phyloP scores from a whole-genome alignment of 2,113 vertebrate genomes.

The Aphyosemion australe region DNA sequence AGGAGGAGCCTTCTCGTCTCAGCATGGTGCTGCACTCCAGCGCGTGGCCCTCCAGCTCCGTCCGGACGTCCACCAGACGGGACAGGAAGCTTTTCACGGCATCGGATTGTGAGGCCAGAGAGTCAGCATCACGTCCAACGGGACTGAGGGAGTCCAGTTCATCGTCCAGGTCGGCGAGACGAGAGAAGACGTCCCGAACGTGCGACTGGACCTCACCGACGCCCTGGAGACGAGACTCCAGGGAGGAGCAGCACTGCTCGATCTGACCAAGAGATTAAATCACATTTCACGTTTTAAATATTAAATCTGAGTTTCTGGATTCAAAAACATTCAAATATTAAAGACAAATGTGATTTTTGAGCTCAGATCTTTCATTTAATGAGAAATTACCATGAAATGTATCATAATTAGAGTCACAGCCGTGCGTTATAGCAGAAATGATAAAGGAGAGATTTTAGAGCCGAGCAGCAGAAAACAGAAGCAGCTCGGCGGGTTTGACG shows the following conservation, averaged over 20 bases:
- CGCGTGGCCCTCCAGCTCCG: constrained; percentile 85
- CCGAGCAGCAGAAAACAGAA: constrained; percentile 23
- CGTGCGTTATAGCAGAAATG: too few species aligned
- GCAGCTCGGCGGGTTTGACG: constrained; percentile 1
- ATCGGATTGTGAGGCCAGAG: constrained; percentile 93
- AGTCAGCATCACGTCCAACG: constrained; percentile 88
- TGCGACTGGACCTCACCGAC: constrained; percentile 89
- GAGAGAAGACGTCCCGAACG: constrained; percentile 94
- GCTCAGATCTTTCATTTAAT: too few species aligned
- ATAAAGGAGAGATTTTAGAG: too few species aligned
- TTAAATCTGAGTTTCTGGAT: too few species aligned
- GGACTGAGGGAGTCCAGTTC: constrained; percentile 93
- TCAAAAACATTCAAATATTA: too few species aligned
- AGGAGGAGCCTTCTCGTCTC: constrained; percentile 88
- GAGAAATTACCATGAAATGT: too few species aligned
- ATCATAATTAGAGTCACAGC: too few species aligned
- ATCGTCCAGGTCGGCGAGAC: constrained; percentile 91
- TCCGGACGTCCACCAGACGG: constrained; percentile 81
- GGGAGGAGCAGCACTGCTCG: constrained; percentile 82
- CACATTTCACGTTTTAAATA: background rate
- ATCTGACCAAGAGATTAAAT: constrained; percentile 56
- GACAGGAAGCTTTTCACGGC: constrained; percentile 84
- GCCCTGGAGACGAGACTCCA: constrained; percentile 92
- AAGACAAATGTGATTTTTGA: too few species aligned
- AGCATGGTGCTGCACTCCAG: constrained; percentile 89